phyloP scores from a whole-genome alignment of 2,888 invertebrate genomes.

The Sarcophaga carnaria region DNA sequence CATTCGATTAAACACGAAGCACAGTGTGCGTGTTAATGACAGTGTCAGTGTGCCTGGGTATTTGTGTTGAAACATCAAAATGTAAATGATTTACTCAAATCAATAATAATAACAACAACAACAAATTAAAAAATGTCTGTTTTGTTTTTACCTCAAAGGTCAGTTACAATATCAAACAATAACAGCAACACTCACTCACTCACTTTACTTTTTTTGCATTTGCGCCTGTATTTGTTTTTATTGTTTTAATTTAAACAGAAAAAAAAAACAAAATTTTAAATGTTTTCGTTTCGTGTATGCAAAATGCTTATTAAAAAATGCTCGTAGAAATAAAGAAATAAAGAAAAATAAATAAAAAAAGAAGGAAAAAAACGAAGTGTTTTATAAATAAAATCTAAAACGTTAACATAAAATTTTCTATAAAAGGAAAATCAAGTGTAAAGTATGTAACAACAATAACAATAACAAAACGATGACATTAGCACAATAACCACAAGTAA shows the following conservation, averaged over 20 bases:
- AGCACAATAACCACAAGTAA: neutral
- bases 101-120: slow-evolving; percentile 38
- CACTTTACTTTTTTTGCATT: no score
- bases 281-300: neutral
- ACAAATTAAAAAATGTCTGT: neutral
- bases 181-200: neutral
- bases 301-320: neutral
- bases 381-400: slow-evolving; percentile 30
- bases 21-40: no score
- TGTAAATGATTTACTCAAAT: slow-evolving; percentile 39
- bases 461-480: slow-evolving; percentile 21
- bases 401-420: slow-evolving; percentile 51
- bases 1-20: slow-evolving; percentile 5
- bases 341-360: slow-evolving; percentile 7
- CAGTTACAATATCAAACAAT: slow-evolving; percentile 49
- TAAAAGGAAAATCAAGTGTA: slow-evolving; percentile 65
- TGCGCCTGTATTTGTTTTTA: slow-evolving; percentile 22
- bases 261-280: neutral
- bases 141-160: slow-evolving; percentile 44
- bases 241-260: neutral
- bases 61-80: slow-evolving; percentile 20
- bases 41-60: no score
- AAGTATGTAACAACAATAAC: slow-evolving; percentile 43
- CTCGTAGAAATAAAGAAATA: no score
- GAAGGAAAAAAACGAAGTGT: neutral